Base-by-base conservation (phyloP, 2,888 invertebrate species). In the Melitaea athalia region DNA sequence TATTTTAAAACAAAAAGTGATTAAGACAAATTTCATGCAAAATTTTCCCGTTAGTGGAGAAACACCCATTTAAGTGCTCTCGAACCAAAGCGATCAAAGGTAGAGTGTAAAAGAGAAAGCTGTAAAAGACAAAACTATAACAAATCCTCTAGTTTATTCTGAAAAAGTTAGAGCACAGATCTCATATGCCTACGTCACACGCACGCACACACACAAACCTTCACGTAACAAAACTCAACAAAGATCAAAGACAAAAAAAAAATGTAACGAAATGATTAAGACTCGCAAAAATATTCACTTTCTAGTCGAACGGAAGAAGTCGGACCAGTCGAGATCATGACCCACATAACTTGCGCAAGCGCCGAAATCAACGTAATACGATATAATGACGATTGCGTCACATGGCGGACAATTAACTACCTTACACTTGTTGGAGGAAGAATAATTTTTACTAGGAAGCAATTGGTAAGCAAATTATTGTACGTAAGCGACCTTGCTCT, bases 301-400 rank as follows among this genome's bases (percentile, higher is more conserved):
- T 74, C 73, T 74, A 68, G 53, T 53, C 52, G 71, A 74, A 74
- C 70, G 72, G 72, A 72, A 72, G 66, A 63, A 38, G 38, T 38
- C 67, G 60, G 65, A 63, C 68, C 61, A 60, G 69, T 63, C 38
- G 73, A 71, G 74, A 69, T 74, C 74, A 69, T 74, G 74, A 74
- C 73, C 74, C 64, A 74, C 67, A 70, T 70, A 50, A 7, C 11
- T 72, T 72, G 45, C 68, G 66, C 70, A 70, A 70, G 63, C 63
- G 33, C 62, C 60, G 59, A 63, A 68, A 70, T 70, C 65, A 59
- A 47, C 69, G 70, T 66, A 68, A 70, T 67, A 55, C 67, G 72
- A 68, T 68, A 72, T 70, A 72, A 72, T 68, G 70, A 64, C 52
- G 42, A 63, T 72, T 70, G 59, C 72, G 49, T 70, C 72, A 72